Base-by-base conservation (phyloP, 1,140 invertebrate genomes). In the Anastatus disparis region DNA sequence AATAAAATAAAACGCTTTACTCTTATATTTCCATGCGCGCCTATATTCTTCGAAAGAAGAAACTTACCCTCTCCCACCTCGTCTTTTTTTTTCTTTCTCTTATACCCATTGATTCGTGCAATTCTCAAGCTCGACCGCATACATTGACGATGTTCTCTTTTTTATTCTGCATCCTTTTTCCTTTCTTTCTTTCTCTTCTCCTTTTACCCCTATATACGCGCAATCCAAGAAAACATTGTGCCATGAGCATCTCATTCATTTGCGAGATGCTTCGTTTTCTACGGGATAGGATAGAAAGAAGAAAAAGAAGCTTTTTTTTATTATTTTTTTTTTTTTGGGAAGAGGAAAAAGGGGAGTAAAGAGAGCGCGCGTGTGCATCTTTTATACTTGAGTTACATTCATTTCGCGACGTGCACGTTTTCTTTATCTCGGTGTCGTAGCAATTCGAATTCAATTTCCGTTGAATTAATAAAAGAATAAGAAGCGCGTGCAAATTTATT, bases 381-480 rank as follows among this genome's bases (percentile, higher is more conserved):
- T 66, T 46, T 58, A 55, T 67, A 10, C 10, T 35, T 15, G 46
- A 59, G 29, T 48, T 68, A 59, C 40, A 68, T 59, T 50, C 42
- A 59, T 48, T 27, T 9, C 13, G 22, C 8, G 13, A 42, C 35
- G 20, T 15, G 40, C 12, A 26, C 55, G n/a, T 40, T 17, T 27
- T 35, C 35, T 65, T 53, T 65, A 40, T 65, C 9, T 44, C 8
- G 27, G 42, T 24, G 24, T 3, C 29, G 17, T n/a, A 3, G 27
- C 52, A 42, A 35, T 59, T 59, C 22, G 20, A 50, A 58, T 68
- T 68, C 44, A 59, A 59, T 68, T 68, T 50, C 13, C 40, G 31
- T 9, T 52, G 17, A 59, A 59, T 68, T 48, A 50, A 68, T n/a
- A 50, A 44, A 42, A 59, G 13, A 42, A 3, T n/a, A 17, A 17